Evolutionary conservation across 2,888 invertebrate species (phyloP), one percentile per base, ranked within the genome.

Genomic region (Pseudococcus longispinus): DNA sequence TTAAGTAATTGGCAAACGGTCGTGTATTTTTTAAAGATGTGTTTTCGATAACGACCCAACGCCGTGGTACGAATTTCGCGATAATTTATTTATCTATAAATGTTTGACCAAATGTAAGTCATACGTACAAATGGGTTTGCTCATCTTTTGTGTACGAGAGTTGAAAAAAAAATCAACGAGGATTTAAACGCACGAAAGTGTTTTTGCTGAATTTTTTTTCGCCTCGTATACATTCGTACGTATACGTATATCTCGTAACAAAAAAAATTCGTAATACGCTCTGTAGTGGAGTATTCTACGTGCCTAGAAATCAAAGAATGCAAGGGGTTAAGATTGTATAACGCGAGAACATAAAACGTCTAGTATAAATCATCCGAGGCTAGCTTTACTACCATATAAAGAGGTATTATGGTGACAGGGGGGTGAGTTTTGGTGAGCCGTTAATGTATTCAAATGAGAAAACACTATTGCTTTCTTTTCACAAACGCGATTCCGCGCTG

Each of bases 371-470:
- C 77, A 80, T 80, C 42, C 42, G 20, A 42, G 42, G n/a, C 37
- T 80, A n/a, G 77, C 37, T 80, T 80, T 37, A 37, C 37, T 80
- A 80, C 77, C 77, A 37, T 32, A 74, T 80, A 80, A 80, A 80
- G 77, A 80, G 42, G 42, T 80, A 42, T 80, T 80, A 42, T 20
- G 77, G 77, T 80, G 77, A 80, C 32, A 42, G 29, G 77, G 77
- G 77, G 77, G 42, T 80, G 20, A 80, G 77, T 80, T 29, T 84
- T 55, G 84, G 65, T 84, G 60, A 84, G 42, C 65, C 60, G 42
- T 84, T 84, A 84, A 84, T 84, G 84, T 65, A 84, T 84, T 84
- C 84, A 84, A 65, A 84, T 65, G 42, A 65, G 83, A 37, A 42
- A 80, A 80, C 37, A 20, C 42, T 42, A 80, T 42, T 20, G 77